Conservation (phyloP, 2,888 invertebrate genomes). For the Himalopsyche kuldschensis region DNA sequence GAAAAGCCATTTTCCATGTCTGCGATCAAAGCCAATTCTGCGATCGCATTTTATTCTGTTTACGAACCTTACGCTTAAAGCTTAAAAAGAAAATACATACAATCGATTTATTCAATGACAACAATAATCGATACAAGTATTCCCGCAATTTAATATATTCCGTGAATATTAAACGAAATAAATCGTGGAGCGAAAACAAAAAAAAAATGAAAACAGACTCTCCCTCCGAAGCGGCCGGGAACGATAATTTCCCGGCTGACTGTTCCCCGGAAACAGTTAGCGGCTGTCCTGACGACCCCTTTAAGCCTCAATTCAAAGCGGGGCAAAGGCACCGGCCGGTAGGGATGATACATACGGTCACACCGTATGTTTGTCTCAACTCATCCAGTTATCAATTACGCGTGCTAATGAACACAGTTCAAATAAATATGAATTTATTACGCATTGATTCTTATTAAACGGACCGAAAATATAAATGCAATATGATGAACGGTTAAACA, state of each 20-base stretch:
- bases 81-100: no score
- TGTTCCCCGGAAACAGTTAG: constrained; percentile 1
- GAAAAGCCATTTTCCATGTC: no score
- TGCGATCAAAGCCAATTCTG: no score
- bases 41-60: no score
- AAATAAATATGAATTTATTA: background rate
- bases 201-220: background rate
- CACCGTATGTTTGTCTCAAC: background rate
- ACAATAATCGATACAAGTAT: no score
- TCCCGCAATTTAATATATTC: background rate
- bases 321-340: background rate
- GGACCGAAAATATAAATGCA: no score
- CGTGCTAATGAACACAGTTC: background rate
- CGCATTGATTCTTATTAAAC: no score
- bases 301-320: background rate
- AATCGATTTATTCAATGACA: no score
- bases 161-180: background rate
- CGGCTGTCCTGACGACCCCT: background rate
- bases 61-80: no score
- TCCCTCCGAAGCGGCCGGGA: background rate
- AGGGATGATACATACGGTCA: background rate
- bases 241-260: background rate
- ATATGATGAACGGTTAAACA: no score
- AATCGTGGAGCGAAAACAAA: background rate
- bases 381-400: background rate